Percentiles rank a stretch among this genome's conserved stretches.
Conservation (phyloP, 2,797 vertebrate genomes). For the Catharus ustulatus region DNA sequence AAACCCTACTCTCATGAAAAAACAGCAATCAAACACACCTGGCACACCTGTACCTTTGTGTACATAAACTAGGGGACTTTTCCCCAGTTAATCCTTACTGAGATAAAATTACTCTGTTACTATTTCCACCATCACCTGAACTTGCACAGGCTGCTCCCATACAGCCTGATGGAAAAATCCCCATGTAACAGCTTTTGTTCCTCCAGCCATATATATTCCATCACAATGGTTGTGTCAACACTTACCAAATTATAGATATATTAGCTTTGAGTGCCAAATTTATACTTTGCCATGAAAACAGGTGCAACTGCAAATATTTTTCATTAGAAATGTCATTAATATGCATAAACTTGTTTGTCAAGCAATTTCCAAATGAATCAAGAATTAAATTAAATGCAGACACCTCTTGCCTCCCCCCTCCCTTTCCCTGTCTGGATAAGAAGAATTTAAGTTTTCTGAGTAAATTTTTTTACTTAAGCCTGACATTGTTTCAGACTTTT, state of each 20-base stretch:
- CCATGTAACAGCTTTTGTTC: neutral
- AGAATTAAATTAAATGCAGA: slow-evolving; percentile 45
- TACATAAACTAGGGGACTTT: neutral
- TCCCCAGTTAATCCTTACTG: neutral
- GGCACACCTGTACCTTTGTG: neutral
- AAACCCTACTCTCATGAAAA: neutral
- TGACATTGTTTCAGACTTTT: neutral
- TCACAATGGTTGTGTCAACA: neutral
- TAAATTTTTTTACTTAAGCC: neutral
- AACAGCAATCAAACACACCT: neutral
- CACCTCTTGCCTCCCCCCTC: neutral
- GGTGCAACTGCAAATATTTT: slow-evolving; percentile 60
- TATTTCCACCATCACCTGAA: neutral
- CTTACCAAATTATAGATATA: neutral
- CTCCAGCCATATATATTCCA: neutral
- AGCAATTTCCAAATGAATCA: slow-evolving; percentile 50
- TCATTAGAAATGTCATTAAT: slow-evolving; percentile 62
- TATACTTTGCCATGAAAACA: slow-evolving; percentile 18
- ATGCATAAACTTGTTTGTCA: slow-evolving; percentile 55
- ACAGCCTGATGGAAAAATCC: neutral
- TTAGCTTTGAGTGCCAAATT: neutral
- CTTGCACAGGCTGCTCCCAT: neutral
- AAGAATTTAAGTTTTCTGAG: neutral
- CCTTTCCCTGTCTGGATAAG: neutral
- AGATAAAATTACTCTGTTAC: neutral